Evolutionary conservation across 2,888 invertebrate genomes (phyloP).

Genomic region (Trilocha varians): DNA sequence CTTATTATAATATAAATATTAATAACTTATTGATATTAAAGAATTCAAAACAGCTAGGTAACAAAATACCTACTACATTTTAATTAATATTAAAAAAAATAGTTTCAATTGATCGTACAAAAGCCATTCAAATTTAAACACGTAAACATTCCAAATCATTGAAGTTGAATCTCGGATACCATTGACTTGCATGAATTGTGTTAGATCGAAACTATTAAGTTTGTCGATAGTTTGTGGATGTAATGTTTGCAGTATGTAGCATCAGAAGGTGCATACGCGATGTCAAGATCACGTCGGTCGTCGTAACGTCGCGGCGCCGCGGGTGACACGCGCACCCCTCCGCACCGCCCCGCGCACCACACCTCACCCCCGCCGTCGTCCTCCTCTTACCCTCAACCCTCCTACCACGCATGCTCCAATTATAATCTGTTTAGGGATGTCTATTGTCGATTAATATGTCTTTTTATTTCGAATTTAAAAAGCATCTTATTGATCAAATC

Average conservation of each 20-base stretch:
- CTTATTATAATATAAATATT: no score
- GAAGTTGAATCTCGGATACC: neutral
- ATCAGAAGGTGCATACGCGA: slow-evolving; percentile 55
- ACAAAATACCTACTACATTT: no score
- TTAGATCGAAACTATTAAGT: neutral
- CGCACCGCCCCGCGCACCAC: slow-evolving; percentile 24
- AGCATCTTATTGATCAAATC: neutral
- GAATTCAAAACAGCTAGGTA: no score
- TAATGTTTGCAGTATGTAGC: slow-evolving; percentile 11
- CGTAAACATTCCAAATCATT: no score
- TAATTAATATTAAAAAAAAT: no score
- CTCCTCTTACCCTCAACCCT: slow-evolving; percentile 48
- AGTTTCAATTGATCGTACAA: no score
- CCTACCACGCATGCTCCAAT: slow-evolving; percentile 73
- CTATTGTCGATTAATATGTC: slow-evolving; percentile 54
- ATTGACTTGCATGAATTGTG: neutral
- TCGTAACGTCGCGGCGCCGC: slow-evolving; percentile 41
- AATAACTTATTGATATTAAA: no score
- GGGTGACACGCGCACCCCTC: slow-evolving; percentile 48
- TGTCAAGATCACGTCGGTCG: slow-evolving; percentile 67
- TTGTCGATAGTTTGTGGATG: neutral
- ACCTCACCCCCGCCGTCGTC: slow-evolving; percentile 24
- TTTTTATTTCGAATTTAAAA: slow-evolving; percentile 5
- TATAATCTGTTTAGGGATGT: slow-evolving; percentile 72
- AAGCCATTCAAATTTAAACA: no score